Conservation (phyloP, 2,797 vertebrate genomes). For the Sternotherus odoratus region DNA sequence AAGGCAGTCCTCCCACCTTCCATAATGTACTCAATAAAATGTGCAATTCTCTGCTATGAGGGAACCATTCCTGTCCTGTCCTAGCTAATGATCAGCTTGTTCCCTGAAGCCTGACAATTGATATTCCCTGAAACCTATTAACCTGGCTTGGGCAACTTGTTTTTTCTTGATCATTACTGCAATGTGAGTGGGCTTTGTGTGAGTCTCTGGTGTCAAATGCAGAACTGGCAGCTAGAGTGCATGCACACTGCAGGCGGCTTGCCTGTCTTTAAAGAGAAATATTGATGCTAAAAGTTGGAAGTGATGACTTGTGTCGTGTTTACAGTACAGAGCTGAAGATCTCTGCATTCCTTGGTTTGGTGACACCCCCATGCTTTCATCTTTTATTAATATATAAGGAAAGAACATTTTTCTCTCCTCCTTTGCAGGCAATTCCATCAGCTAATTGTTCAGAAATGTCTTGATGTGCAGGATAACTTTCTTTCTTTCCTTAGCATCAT, state of each 20-base stretch:
- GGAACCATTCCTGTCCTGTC: neutral
- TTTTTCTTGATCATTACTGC: neutral
- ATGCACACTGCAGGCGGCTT: fast-evolving
- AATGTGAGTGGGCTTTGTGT: neutral
- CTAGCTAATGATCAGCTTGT: neutral
- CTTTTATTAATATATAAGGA: neutral
- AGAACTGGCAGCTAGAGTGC: fast-evolving
- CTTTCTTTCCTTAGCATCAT: neutral
- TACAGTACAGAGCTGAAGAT: neutral
- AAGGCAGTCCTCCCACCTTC: fast-evolving
- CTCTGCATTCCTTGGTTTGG: neutral
- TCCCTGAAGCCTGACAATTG: neutral
- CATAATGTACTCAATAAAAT: neutral
- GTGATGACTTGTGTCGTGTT: neutral
- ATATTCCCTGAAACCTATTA: neutral
- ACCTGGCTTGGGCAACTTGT: neutral
- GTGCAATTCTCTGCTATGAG: neutral
- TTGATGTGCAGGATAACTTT: neutral
- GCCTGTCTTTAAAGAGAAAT: neutral
- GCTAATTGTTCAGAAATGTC: neutral
- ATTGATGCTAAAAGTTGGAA: neutral
- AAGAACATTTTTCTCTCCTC: neutral
- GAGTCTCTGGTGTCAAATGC: neutral
- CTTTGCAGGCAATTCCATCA: no score
- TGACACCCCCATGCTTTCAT: neutral